These are phyloP conservation scores for Oryzias sinensis DNA, from an alignment of 2,797 vertebrate genomes.

Conservation along the genomic window DNA sequence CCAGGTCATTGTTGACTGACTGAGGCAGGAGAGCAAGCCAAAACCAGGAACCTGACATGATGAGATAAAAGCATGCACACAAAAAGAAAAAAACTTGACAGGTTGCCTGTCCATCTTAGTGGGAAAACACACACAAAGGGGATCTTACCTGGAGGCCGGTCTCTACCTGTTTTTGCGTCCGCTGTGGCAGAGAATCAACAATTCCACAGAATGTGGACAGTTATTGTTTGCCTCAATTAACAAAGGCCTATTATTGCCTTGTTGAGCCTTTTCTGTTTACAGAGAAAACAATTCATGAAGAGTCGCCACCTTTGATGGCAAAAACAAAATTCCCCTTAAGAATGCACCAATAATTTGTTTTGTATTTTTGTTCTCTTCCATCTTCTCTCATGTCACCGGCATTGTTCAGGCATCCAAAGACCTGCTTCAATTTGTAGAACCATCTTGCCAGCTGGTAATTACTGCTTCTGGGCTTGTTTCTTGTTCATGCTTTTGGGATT, in stretches of 20 bases:
- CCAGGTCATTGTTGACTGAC: constrained; percentile 54
- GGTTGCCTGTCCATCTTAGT: constrained; percentile 14
- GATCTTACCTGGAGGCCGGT: constrained; percentile 6
- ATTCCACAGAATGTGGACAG: constrained; percentile 6
- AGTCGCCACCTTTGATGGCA: constrained; percentile 5
- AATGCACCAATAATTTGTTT: constrained; percentile 11
- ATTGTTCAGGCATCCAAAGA: constrained; percentile 44
- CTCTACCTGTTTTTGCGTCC: constrained; percentile 22
- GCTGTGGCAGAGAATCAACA: constrained; percentile 10
- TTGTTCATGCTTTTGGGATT: constrained; percentile 44
- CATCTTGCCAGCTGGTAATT: constrained; percentile 55
- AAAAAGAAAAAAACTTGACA: constrained; percentile 12
- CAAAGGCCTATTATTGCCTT: neutral
- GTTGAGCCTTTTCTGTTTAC: constrained; percentile 8
- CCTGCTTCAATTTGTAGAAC: constrained; percentile 45
- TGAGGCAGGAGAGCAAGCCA: constrained; percentile 42
- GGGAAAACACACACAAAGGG: constrained; percentile 26
- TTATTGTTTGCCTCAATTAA: constrained; percentile 26
- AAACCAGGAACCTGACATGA: constrained; percentile 54
- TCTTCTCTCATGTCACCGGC: constrained; percentile 30
- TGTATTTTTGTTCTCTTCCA: constrained; percentile 10
- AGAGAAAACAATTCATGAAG: neutral
- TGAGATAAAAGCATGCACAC: constrained; percentile 55
- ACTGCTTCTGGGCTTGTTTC: constrained; percentile 57
- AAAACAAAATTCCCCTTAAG: neutral